phyloP scores from a whole-genome alignment of 2,797 vertebrate genomes.

The Antennarius maculatus region DNA sequence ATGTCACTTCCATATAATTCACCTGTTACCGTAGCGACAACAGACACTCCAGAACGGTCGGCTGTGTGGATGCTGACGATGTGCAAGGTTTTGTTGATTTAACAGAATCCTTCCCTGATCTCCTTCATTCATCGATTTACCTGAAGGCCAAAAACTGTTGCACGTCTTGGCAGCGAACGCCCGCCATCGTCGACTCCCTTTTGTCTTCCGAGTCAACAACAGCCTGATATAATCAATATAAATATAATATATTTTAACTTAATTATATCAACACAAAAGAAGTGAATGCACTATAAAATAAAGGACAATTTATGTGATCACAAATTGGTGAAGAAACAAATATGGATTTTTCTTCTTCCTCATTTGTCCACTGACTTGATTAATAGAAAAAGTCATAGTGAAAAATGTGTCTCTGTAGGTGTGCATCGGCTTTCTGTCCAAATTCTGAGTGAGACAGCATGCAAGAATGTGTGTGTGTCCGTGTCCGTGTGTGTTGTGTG shows the following conservation, averaged over 20 bases:
- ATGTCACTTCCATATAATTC: background rate
- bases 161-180: conserved; percentile 9
- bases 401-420: conserved; percentile 69
- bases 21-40: conserved; percentile 1
- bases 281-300: conserved; percentile 54
- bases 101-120: conserved; percentile 21
- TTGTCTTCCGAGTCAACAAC: conserved; percentile 55
- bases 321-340: conserved; percentile 78
- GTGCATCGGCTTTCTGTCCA: conserved; percentile 39
- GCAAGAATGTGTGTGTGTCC: conserved; percentile 15
- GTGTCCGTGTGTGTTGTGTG: conserved; percentile 6
- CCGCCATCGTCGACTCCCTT: conserved; percentile 12
- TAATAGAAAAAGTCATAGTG: conserved; percentile 79
- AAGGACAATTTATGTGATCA: conserved; percentile 74
- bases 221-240: conserved; percentile 56
- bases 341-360: conserved; percentile 78
- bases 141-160: conserved; percentile 32
- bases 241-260: conserved; percentile 71
- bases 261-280: conserved; percentile 71
- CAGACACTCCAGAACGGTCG: background rate
- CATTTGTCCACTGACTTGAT: conserved; percentile 79
- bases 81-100: conserved; percentile 18
- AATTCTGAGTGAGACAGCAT: conserved; percentile 12
- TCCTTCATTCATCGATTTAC: conserved; percentile 22
- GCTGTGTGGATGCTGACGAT: conserved; percentile 3